Conservation (phyloP, 2,797 vertebrate species). For the Picus viridis region DNA sequence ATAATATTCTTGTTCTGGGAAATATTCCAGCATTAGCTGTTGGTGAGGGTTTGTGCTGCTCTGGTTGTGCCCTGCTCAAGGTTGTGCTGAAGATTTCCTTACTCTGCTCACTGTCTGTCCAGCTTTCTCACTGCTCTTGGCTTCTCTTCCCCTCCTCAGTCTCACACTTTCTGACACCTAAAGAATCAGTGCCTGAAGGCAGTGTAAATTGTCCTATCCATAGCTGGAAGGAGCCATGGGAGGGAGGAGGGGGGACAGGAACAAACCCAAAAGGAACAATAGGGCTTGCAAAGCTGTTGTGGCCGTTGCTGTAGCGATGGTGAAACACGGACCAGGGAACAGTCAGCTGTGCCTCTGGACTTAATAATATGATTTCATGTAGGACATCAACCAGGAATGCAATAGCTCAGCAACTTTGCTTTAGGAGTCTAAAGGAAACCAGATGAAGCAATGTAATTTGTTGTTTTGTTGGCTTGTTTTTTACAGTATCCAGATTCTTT, state of each 20-base stretch:
- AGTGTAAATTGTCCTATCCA: not conserved
- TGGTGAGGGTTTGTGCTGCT: not conserved
- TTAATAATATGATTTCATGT: constrained; percentile 65
- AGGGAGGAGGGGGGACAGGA: not conserved
- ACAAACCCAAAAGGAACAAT: not conserved
- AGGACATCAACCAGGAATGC: constrained; percentile 71
- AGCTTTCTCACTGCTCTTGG: not conserved
- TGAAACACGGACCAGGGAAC: not conserved
- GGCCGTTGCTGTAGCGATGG: constrained; percentile 19
- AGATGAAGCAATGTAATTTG: constrained; percentile 39
- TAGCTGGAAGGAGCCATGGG: not conserved
- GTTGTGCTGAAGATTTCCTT: not conserved
- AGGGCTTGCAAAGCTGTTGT: constrained; percentile 43
- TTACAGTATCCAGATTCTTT: not conserved
- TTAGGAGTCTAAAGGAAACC: constrained; percentile 56
- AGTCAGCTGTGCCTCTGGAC: constrained; percentile 49
- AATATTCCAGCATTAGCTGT: not conserved
- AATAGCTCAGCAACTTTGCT: constrained; percentile 60
- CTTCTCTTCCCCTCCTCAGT: not conserved
- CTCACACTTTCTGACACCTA: not conserved
- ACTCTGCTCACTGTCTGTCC: too few species aligned
- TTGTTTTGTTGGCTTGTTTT: not conserved
- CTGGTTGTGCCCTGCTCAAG: not conserved
- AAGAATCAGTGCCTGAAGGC: too few species aligned
- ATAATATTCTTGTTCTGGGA: not conserved